Conservation (phyloP, 1,140 invertebrate species). For the Panonychus citri region DNA sequence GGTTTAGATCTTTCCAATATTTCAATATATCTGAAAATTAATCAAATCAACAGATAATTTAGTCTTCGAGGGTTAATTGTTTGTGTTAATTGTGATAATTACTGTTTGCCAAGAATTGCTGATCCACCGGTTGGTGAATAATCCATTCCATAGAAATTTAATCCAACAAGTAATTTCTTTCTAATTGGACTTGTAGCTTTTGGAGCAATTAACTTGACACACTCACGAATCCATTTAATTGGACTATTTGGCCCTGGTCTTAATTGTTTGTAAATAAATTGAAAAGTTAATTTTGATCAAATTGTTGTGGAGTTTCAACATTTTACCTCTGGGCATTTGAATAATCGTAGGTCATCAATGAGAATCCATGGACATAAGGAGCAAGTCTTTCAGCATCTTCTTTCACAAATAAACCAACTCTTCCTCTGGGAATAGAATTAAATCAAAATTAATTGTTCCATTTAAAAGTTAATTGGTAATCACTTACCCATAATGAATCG, state of each 20-base stretch:
- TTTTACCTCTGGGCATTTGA: slow-evolving; percentile 46
- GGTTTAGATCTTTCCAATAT: slow-evolving; percentile 33
- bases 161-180: slow-evolving; percentile 55
- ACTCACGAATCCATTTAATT: slow-evolving; percentile 50
- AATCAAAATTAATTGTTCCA: neutral
- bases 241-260: slow-evolving; percentile 56
- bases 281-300: neutral
- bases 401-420: slow-evolving; percentile 42
- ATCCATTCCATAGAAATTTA: slow-evolving; percentile 75
- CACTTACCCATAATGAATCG: slow-evolving; percentile 33
- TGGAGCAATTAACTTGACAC: slow-evolving; percentile 44
- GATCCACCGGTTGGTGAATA: slow-evolving; percentile 49
- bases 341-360: slow-evolving; percentile 86
- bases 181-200: slow-evolving; percentile 29
- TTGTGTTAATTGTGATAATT: no score
- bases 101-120: slow-evolving; percentile 51
- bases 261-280: neutral
- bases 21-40: slow-evolving; percentile 22
- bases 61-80: no score
- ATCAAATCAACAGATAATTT: neutral
- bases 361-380: slow-evolving; percentile 54
- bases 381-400: slow-evolving; percentile 51
- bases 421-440: slow-evolving; percentile 19
- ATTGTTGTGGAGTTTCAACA: no score
- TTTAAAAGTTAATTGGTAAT: slow-evolving; percentile 1